These are phyloP conservation scores for Creontiades dilutus DNA, from an alignment of 2,888 invertebrate species.

Conservation along the genomic window DNA sequence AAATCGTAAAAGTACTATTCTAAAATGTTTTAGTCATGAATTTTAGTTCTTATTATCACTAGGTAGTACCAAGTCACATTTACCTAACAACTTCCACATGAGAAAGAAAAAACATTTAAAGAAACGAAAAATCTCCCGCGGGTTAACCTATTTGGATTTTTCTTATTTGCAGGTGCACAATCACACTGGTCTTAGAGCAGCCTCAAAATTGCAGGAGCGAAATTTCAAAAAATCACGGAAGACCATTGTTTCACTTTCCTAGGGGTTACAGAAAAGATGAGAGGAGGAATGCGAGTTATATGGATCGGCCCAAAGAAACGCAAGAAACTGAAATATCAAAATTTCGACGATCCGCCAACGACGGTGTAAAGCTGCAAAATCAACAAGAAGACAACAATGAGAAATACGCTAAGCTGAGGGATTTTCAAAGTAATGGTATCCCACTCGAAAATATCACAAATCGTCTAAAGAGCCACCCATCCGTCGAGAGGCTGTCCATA, in stretches of 20 bases:
- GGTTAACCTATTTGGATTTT: too few relatives aligned
- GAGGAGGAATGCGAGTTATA: not conserved
- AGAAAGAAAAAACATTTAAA: too few relatives aligned
- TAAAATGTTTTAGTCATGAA: too few relatives aligned
- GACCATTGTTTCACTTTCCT: not conserved
- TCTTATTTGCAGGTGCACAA: constrained; percentile 19
- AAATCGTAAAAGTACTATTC: too few relatives aligned
- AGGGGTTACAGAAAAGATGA: not conserved
- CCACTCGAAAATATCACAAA: not conserved
- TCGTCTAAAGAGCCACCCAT: constrained; percentile 26
- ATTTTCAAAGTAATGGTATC: constrained; percentile 8
- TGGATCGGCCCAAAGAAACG: not conserved
- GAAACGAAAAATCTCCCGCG: too few relatives aligned
- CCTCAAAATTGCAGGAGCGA: constrained; percentile 22
- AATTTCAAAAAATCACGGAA: not conserved
- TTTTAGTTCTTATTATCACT: too few relatives aligned
- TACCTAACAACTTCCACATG: too few relatives aligned
- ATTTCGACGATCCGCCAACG: not conserved
- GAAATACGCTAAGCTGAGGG: not conserved
- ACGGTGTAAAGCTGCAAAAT: not conserved
- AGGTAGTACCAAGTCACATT: too few relatives aligned
- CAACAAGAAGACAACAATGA: not conserved
- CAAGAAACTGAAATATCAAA: not conserved
- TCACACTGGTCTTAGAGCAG: constrained; percentile 35
- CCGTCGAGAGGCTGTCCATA: not conserved